Evolutionary conservation across 2,797 vertebrate genomes (phyloP), one percentile per base, ranked within the genome.

Genomic region (Pyrocephalus nanus): DNA sequence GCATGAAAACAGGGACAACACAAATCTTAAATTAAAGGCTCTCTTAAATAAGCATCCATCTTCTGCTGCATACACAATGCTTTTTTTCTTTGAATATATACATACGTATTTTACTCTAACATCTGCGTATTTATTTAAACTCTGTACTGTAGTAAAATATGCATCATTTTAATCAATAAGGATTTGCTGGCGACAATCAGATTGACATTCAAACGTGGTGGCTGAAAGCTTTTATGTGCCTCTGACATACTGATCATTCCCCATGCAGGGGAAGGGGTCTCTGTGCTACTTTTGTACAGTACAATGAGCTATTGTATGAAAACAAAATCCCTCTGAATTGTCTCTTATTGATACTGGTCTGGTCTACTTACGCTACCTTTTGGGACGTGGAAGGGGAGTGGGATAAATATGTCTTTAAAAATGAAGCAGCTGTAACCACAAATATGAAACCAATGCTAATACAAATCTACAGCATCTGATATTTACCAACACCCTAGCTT

Each of bases 61-160:
- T 97, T 97, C 97, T 91, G 95, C 87, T 96, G 97, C 97, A 97
- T 98, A 98, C 97, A 97, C 96, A 97, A 97, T 97, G 97, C 96
- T 97, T 97, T 96, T 97, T 97, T 96, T 97, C 94, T 96, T 97
- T 97, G 94, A 98, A 97, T 98, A 98, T 98, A 97, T 98, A 98
- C 98, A 98, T 97, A 98, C 86, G 95, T 96, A 97, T 97, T 98
- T 97, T 97, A 97, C 96, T 97, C 97, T 98, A 98, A 97, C 96
- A 97, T 97, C 96, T 98, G 97, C 51, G 88, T 97, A 97, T 97
- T 98, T 97, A 96, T 95, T 98, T 98, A 98, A 98, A 98, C 97
- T 98, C 97, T 98, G 97, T 97, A 97, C 80, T 97, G 97, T 98
- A 98, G 97, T 98, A 98, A 98, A 98, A 98, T 98, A 98, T 96